Conservation (phyloP, 2,113 vertebrate genomes). For the Hemibagrus wyckioides region DNA sequence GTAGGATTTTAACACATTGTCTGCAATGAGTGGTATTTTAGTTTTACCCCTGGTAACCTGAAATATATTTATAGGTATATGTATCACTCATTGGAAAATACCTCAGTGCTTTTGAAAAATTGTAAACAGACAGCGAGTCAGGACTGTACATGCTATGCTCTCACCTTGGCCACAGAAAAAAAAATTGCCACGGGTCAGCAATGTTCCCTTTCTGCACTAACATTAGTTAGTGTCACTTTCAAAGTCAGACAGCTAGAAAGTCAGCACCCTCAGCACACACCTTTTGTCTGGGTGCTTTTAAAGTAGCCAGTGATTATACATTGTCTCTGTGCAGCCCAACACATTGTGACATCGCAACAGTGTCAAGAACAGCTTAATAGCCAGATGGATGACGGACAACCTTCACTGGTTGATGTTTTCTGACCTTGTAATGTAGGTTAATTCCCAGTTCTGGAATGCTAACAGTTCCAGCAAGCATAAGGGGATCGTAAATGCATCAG, state of each 20-base stretch:
- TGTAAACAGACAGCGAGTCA: constrained; percentile 28
- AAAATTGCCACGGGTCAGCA: constrained; percentile 39
- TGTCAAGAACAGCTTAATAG: not conserved
- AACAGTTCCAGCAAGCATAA: not conserved
- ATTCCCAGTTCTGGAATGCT: not conserved
- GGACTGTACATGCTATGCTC: not conserved
- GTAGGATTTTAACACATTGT: not conserved
- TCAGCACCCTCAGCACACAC: constrained; percentile 42
- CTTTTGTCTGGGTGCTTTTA: not conserved
- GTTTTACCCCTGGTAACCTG: not conserved
- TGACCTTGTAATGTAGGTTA: not conserved
- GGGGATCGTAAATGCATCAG: not conserved
- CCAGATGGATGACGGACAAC: not conserved
- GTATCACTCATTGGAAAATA: not conserved
- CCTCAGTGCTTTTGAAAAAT: constrained; percentile 19
- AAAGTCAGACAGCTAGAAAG: constrained; percentile 50
- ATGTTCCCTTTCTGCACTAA: constrained; percentile 35
- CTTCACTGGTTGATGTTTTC: not conserved
- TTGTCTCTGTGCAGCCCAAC: not conserved
- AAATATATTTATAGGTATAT: not conserved
- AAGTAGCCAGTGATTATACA: not conserved
- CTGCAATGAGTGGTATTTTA: not conserved
- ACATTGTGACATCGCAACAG: not conserved
- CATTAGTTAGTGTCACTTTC: constrained; percentile 33
- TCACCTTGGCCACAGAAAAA: constrained; percentile 40